Evolutionary conservation across 2,113 vertebrate genomes (phyloP).

Genomic region (Rhinopomastus cyanomelas): DNA sequence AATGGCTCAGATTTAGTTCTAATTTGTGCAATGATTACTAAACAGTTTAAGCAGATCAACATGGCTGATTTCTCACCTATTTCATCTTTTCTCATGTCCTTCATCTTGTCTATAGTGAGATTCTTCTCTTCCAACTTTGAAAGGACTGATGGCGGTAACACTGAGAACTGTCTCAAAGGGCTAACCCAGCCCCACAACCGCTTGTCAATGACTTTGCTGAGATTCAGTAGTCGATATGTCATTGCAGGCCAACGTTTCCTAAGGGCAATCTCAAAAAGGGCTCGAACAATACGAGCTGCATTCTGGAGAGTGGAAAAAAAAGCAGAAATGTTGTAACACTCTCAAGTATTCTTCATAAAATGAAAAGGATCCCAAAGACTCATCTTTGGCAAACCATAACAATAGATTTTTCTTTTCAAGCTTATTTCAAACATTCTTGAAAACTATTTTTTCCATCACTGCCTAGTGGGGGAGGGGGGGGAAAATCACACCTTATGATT

Average conservation of each 20-base stretch:
- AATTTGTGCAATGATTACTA: neutral
- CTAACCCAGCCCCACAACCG: conserved; percentile 92
- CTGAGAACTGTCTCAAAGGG: conserved; percentile 90
- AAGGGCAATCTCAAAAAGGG: conserved; percentile 95
- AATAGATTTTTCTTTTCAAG: conserved; percentile 24
- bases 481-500: neutral
- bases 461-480: neutral
- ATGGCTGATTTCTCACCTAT: conserved; percentile 84
- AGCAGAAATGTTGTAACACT: neutral
- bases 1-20: neutral
- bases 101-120: conserved; percentile 92
- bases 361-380: neutral
- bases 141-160: conserved; percentile 84
- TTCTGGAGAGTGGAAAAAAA: conserved; percentile 78
- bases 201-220: conserved; percentile 97
- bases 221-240: conserved; percentile 93
- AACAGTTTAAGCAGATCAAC: neutral
- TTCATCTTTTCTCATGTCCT: conserved; percentile 98
- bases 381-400: neutral
- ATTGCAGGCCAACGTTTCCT: conserved; percentile 96
- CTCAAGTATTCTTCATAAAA: conserved; percentile 8
- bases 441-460: conserved; percentile 11
- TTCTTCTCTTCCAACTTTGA: conserved; percentile 91
- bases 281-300: conserved; percentile 93
- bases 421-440: neutral